phyloP scores from a whole-genome alignment of 2,797 vertebrate genomes.

The Lateolabrax maculatus region DNA sequence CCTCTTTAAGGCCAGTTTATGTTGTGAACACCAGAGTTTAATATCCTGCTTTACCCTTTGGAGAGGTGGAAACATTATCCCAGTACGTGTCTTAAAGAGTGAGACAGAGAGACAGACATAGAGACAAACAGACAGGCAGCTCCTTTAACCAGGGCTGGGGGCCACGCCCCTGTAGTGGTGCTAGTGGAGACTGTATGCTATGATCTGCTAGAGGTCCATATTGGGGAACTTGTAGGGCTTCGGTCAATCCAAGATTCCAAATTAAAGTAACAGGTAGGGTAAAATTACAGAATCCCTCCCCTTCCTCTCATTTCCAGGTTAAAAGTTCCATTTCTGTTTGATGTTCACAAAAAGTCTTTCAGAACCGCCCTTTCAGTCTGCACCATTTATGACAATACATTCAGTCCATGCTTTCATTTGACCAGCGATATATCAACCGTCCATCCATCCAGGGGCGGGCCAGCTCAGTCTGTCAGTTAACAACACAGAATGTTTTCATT shows the following conservation, averaged over 20 bases:
- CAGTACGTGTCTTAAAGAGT: conserved; percentile 66
- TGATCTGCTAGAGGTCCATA: conserved; percentile 79
- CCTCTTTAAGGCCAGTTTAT: conserved; percentile 68
- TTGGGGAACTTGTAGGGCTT: conserved; percentile 69
- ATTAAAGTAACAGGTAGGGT: conserved; percentile 65
- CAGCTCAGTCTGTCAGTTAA: conserved; percentile 72
- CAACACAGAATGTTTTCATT: conserved; percentile 74
- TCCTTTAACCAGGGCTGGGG: conserved; percentile 61
- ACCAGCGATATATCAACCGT: conserved; percentile 43
- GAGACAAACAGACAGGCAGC: conserved; percentile 69
- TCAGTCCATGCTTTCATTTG: conserved; percentile 61
- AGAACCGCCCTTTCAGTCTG: conserved; percentile 47
- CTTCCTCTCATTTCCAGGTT: conserved; percentile 44
- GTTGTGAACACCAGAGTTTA: conserved; percentile 66
- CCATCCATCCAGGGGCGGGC: conserved; percentile 59
- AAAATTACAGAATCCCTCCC: conserved; percentile 74
- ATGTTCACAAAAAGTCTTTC: conserved; percentile 59
- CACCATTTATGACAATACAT: conserved; percentile 73
- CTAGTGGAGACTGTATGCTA: conserved; percentile 74
- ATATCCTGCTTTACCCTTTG: conserved; percentile 59
- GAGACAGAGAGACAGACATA: conserved; percentile 71
- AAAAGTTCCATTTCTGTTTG: conserved; percentile 50
- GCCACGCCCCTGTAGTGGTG: conserved; percentile 43
- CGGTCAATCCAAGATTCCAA: conserved; percentile 70
- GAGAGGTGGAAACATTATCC: conserved; percentile 62